phyloP scores from a whole-genome alignment of 2,113 vertebrate genomes.

The Megaptera novaeangliae region DNA sequence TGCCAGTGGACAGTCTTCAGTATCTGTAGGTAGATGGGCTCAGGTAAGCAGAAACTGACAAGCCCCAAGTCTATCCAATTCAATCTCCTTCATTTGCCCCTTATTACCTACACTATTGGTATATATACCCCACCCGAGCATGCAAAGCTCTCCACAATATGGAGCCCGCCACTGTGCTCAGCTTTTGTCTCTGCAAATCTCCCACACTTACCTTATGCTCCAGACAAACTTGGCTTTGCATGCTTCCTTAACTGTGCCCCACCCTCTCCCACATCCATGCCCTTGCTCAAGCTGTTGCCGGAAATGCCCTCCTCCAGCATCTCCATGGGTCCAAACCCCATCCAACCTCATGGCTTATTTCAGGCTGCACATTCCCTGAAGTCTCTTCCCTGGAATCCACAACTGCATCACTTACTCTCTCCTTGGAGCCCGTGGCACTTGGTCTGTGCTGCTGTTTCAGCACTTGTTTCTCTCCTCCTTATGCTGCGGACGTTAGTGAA shows the following conservation, averaged over 20 bases:
- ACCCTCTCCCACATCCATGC: background rate
- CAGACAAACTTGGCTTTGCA: background rate
- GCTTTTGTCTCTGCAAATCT: background rate
- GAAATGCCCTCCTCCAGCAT: background rate
- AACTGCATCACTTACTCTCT: background rate
- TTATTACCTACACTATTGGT: background rate
- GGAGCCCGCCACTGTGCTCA: background rate
- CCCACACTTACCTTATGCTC: background rate
- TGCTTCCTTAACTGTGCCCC: background rate
- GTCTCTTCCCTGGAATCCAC: background rate
- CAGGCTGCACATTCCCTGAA: background rate
- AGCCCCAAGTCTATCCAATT: background rate
- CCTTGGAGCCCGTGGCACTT: rapidly evolving
- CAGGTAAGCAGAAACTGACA: background rate
- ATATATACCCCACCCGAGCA: background rate
- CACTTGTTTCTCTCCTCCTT: background rate
- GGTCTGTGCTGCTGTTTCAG: background rate
- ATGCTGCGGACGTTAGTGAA: background rate
- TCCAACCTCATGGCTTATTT: background rate
- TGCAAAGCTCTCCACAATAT: background rate
- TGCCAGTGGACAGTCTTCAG: background rate
- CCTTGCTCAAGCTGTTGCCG: background rate
- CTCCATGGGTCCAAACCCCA: background rate
- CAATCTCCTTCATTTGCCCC: background rate
- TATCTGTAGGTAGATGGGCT: background rate